Evolutionary conservation across 92 coral and sea anemone genomes (phyloP).

Genomic region (Montipora capitata): DNA sequence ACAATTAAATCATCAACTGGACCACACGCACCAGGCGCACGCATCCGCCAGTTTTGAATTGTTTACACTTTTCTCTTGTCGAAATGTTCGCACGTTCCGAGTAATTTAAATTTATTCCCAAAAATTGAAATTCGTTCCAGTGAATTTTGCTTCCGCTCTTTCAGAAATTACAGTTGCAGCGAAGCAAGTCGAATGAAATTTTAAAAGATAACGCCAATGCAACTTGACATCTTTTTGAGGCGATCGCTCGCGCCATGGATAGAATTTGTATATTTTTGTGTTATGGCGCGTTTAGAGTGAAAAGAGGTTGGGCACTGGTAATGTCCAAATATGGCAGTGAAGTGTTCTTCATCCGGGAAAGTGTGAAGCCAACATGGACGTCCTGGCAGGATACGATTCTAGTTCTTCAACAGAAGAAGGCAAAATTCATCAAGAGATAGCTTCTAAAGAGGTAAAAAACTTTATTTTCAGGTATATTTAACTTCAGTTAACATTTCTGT

Average conservation of each 20-base stretch:
- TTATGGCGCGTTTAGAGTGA: conserved; percentile 40
- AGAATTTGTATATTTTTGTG: conserved; percentile 4
- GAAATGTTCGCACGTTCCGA: not conserved
- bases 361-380: conserved; percentile 87
- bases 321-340: conserved; percentile 28
- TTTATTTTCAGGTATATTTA: not conserved
- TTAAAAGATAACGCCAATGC: not conserved
- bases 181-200: not conserved
- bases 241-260: not conserved
- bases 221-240: not conserved
- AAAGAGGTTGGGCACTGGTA: conserved; percentile 28
- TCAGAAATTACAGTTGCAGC: not conserved
- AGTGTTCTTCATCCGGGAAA: conserved; percentile 72
- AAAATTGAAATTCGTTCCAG: not conserved
- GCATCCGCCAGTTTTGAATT: not conserved
- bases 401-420: conserved; percentile 88
- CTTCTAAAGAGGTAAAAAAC: conserved; percentile 58
- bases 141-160: not conserved
- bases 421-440: conserved; percentile 46
- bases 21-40: no score
- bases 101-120: not conserved
- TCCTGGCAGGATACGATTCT: conserved; percentile 87
- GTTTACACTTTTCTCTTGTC: not conserved
- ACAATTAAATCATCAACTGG: not conserved
- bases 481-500: not conserved